These are phyloP conservation scores for Polydrusus cervinus DNA, from an alignment of 2,888 invertebrate species.

Conservation along the genomic window DNA sequence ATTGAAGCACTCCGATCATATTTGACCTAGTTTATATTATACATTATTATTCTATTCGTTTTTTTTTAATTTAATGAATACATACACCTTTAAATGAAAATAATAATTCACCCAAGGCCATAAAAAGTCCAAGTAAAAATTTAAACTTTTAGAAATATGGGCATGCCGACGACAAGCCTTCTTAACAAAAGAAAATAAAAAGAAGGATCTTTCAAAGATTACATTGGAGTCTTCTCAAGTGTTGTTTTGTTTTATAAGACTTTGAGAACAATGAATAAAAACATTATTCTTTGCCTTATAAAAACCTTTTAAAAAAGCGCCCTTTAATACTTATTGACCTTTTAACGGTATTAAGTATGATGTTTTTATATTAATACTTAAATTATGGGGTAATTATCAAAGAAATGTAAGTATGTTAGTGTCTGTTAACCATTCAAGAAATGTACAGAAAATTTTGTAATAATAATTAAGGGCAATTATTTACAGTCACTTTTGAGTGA, in stretches of 20 bases:
- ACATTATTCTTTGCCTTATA: slow-evolving; percentile 12
- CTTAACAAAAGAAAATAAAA: slow-evolving; percentile 7
- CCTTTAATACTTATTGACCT: slow-evolving; percentile 21
- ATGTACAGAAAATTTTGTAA: too few species aligned
- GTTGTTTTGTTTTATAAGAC: slow-evolving; percentile 27
- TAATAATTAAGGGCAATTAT: too few species aligned
- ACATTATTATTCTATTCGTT: too few species aligned
- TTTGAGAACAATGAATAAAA: slow-evolving; percentile 18
- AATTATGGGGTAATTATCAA: too few species aligned
- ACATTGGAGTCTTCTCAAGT: slow-evolving; percentile 25
- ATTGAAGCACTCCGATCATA: too few species aligned
- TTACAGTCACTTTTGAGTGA: too few species aligned
- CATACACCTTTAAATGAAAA: neutral
- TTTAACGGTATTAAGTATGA: neutral
- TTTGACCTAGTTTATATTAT: too few species aligned
- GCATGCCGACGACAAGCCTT: slow-evolving; percentile 8
- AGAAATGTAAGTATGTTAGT: too few species aligned
- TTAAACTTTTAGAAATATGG: slow-evolving; percentile 14
- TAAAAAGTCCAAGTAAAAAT: neutral
- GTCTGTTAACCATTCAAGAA: too few species aligned
- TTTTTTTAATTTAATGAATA: too few species aligned
- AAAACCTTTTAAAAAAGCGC: neutral
- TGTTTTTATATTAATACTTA: neutral
- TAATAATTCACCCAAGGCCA: neutral
- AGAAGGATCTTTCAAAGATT: slow-evolving; percentile 12